Evolutionary conservation across 2,113 vertebrate genomes (phyloP).

Genomic region (Paedocypris sp.): DNA sequence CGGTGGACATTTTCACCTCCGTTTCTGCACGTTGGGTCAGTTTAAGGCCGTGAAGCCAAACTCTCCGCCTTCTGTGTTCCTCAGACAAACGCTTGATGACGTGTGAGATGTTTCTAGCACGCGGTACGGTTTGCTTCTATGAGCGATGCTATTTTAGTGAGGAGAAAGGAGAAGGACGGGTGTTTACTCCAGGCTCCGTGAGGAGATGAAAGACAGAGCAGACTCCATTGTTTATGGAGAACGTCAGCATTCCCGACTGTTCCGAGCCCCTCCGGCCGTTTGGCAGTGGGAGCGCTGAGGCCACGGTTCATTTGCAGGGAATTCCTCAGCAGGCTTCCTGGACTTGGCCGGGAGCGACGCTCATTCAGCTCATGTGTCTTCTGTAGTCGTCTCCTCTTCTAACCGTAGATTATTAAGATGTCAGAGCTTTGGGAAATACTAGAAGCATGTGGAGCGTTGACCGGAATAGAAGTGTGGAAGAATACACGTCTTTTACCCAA

Average conservation of each 20-base stretch:
- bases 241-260: constrained; percentile 39
- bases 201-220: constrained; percentile 36
- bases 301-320: constrained; percentile 48
- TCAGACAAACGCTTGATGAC: too few relatives aligned
- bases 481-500: too few relatives aligned
- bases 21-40: too few relatives aligned
- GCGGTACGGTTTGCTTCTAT: too few relatives aligned
- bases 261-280: constrained; percentile 21
- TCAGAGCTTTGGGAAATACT: too few relatives aligned
- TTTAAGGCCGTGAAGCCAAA: too few relatives aligned
- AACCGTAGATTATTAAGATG: too few relatives aligned
- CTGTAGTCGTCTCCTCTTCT: constrained; percentile 14
- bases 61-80: too few relatives aligned
- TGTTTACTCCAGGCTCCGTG: constrained; percentile 25
- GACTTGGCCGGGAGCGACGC: constrained; percentile 16
- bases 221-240: constrained; percentile 41
- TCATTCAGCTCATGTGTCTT: constrained; percentile 33
- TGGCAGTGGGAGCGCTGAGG: constrained; percentile 15
- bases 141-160: constrained; percentile 7
- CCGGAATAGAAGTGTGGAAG: too few relatives aligned
- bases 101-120: too few relatives aligned
- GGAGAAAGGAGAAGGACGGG: constrained; percentile 28
- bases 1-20: too few relatives aligned
- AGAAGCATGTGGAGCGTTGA: too few relatives aligned
- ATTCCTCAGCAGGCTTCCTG: constrained; percentile 46